Base-by-base conservation (phyloP, 2,113 vertebrate species). In the Rhinopomastus cyanomelas region DNA sequence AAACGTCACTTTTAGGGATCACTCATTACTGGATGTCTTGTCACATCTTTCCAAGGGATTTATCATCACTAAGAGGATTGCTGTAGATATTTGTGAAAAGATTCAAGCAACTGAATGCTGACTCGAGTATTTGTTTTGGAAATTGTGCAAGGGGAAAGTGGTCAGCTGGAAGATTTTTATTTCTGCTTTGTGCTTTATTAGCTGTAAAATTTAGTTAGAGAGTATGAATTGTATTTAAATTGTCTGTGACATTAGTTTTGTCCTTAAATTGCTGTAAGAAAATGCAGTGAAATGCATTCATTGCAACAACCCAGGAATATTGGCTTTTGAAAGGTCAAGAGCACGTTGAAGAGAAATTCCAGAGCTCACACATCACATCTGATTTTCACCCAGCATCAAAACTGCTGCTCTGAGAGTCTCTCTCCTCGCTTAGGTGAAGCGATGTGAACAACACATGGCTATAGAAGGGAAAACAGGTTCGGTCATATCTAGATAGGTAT, bases 151-250 rank as follows among this genome's bases (percentile, higher is more conserved):
- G 39, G 30, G 15, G 11, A 26, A 94, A 60, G 44, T 65, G 32
- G 65, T 52, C 69, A 84, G 7, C 39, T 56, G 42, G 34, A 90
- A 88, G 81, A 81, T 61, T 92, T 90, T 57, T 0, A 60, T 87
- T 91, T 83, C 61, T 84, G 34, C 57, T 74, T 90, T 64, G 26
- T 56, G 57, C 36, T 93, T 88, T 78, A 72, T 87, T 81, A 46
- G 14, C 34, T 75, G 74, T n/a, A 90, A 94, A 84, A 75, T 32
- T n/a, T 59, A 73, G 36, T 86, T 88, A 84, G 22, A 82, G 46
- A 12, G 9, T 72, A 29, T 51, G 34, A 71, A 77, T 48, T 73
- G 25, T n/a, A 37, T 64, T 93, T 59, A 90, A 86, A 84, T 59
- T 37, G 12, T n/a, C 72, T 61, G 15, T 64, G 56, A 75, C 2